Evolutionary conservation across 1,140 invertebrate species (phyloP).

Genomic region (Drosophila sp.): DNA sequence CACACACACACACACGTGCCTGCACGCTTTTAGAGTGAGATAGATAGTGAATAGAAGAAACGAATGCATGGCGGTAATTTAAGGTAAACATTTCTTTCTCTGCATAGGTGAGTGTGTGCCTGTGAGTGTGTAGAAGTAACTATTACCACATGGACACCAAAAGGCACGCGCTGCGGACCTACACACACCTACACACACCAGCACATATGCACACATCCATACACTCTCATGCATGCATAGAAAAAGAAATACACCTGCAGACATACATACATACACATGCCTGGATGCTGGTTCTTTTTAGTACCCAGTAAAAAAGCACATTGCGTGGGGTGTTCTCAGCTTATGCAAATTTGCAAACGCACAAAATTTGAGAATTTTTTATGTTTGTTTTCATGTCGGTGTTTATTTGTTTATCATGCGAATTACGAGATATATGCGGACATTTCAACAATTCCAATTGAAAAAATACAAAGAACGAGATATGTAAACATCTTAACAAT

Average conservation of each 20-base stretch:
- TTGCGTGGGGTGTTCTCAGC: neutral
- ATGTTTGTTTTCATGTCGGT: no score
- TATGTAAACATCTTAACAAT: no score
- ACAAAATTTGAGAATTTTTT: no score
- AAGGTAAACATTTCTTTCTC: constrained; percentile 64
- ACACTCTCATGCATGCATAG: constrained; percentile 12
- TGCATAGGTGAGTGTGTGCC: constrained; percentile 34
- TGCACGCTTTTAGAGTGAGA: neutral
- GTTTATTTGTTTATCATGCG: no score
- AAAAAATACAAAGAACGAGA: no score
- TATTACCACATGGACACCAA: constrained; percentile 59
- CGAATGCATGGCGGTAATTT: constrained; percentile 52
- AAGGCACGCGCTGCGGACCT: constrained; percentile 55
- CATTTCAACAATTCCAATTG: no score
- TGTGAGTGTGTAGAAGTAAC: constrained; percentile 28
- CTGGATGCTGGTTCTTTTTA: constrained; percentile 14
- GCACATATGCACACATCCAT: constrained; percentile 14
- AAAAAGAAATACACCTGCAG: constrained; percentile 7
- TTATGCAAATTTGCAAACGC: neutral
- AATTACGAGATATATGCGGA: no score
- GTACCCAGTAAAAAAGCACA: constrained; percentile 7
- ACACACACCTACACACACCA: constrained; percentile 16
- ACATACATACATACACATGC: constrained; percentile 4
- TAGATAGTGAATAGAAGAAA: neutral
- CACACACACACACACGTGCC: no score